These are phyloP conservation scores for Machimus rusticus DNA, from an alignment of 2,888 invertebrate genomes.

Conservation along the genomic window DNA sequence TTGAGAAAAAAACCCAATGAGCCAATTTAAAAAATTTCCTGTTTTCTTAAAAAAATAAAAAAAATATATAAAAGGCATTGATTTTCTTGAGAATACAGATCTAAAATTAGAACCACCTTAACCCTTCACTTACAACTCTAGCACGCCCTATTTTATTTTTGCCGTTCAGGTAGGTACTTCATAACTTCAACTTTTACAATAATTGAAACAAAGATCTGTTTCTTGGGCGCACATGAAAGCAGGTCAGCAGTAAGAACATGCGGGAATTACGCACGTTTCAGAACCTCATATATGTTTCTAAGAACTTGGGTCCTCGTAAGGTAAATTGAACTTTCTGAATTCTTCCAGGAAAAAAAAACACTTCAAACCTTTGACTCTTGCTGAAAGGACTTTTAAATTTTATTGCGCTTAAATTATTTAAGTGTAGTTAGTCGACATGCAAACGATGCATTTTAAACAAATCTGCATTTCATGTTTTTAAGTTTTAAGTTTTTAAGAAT, in stretches of 20 bases:
- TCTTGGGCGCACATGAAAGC: not conserved
- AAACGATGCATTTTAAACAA: too few relatives aligned
- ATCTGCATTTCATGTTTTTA: too few relatives aligned
- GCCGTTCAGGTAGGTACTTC: not conserved
- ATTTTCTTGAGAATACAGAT: not conserved
- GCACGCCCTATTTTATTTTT: not conserved
- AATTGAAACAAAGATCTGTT: not conserved
- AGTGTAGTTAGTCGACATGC: too few relatives aligned
- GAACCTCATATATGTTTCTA: not conserved
- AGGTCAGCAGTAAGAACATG: not conserved
- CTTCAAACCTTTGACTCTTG: too few relatives aligned
- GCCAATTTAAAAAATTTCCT: not conserved
- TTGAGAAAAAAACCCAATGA: not conserved
- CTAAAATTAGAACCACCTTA: not conserved
- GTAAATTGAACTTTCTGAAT: too few relatives aligned
- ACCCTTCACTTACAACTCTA: not conserved
- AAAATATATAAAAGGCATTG: not conserved
- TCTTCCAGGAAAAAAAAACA: too few relatives aligned
- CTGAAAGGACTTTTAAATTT: too few relatives aligned
- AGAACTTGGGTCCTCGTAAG: not conserved
- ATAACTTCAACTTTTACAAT: not conserved
- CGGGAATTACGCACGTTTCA: not conserved
- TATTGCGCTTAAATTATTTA: too few relatives aligned
- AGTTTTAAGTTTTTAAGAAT: too few relatives aligned
- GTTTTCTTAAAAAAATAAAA: not conserved